Conservation (phyloP, 2,113 vertebrate genomes). For the Strigops habroptila region DNA sequence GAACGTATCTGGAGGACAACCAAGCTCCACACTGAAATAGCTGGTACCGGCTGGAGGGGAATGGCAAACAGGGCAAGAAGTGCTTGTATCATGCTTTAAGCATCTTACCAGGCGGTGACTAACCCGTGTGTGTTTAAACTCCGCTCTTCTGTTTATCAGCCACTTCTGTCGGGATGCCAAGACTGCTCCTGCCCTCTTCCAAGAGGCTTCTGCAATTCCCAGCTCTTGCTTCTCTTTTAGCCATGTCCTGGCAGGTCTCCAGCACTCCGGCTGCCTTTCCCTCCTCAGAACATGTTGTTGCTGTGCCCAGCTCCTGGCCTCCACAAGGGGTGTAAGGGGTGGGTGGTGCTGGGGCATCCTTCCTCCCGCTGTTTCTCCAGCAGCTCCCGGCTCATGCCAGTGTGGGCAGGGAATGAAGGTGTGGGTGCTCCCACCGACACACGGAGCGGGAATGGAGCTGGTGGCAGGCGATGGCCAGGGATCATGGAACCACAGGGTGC, state of each 20-base stretch:
- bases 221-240: not conserved
- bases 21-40: not conserved
- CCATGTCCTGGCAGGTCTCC: not conserved
- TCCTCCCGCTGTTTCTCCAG: not conserved
- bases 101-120: not conserved
- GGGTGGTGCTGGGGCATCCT: not conserved
- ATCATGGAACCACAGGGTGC: not conserved
- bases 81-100: not conserved
- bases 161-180: not conserved
- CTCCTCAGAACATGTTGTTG: not conserved
- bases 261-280: not conserved
- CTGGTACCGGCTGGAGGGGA: not conserved
- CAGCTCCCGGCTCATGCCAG: fast-evolving
- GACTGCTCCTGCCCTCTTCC: not conserved
- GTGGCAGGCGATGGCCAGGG: not conserved
- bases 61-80: not conserved
- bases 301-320: not conserved
- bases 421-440: not conserved
- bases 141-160: not conserved
- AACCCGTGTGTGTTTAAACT: not conserved
- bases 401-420: not conserved
- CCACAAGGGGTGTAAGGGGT: not conserved
- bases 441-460: not conserved
- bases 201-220: not conserved
- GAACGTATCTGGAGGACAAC: not conserved